phyloP scores from a whole-genome alignment of 2,113 vertebrate species.

The Hirundichthys speculiger region DNA sequence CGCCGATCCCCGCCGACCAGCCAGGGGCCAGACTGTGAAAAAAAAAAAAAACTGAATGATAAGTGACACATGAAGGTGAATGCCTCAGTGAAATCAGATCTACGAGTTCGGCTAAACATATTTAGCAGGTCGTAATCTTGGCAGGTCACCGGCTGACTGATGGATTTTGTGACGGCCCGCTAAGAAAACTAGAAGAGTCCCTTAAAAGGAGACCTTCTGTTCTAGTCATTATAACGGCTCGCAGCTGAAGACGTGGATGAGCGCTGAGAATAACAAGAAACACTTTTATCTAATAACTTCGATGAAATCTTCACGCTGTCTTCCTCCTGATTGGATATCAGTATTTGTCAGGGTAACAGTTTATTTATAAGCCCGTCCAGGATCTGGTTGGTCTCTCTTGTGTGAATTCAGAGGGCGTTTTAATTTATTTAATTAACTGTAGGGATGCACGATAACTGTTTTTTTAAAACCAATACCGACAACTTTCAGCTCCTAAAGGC shows the following conservation, averaged over 20 bases:
- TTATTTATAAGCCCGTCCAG: too few species aligned
- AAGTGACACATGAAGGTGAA: slow-evolving; percentile 56
- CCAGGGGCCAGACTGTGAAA: slow-evolving; percentile 43
- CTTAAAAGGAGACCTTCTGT: slow-evolving; percentile 26
- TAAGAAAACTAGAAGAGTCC: slow-evolving; percentile 23
- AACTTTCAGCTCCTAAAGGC: too few species aligned
- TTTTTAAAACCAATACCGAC: too few species aligned
- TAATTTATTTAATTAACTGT: too few species aligned
- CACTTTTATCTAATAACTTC: too few species aligned
- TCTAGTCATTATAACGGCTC: slow-evolving; percentile 12
- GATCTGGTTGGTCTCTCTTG: too few species aligned
- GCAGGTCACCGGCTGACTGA: slow-evolving; percentile 36
- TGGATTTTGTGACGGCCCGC: slow-evolving; percentile 31
- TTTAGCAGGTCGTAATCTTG: slow-evolving; percentile 47
- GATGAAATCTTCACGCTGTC: too few species aligned
- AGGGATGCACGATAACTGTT: too few species aligned
- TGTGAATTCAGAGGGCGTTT: too few species aligned
- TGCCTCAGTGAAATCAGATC: slow-evolving; percentile 38
- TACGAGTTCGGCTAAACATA: slow-evolving; percentile 26
- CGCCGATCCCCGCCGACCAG: slow-evolving; percentile 18
- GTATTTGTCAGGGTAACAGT: too few species aligned
- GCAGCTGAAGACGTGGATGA: not conserved
- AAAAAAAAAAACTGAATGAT: slow-evolving; percentile 50
- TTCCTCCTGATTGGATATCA: too few species aligned
- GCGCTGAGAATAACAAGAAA: too few species aligned